Evolutionary conservation across 1,140 invertebrate genomes (phyloP), one percentile per base, ranked within the genome.

Genomic region (Nymphalis io): DNA sequence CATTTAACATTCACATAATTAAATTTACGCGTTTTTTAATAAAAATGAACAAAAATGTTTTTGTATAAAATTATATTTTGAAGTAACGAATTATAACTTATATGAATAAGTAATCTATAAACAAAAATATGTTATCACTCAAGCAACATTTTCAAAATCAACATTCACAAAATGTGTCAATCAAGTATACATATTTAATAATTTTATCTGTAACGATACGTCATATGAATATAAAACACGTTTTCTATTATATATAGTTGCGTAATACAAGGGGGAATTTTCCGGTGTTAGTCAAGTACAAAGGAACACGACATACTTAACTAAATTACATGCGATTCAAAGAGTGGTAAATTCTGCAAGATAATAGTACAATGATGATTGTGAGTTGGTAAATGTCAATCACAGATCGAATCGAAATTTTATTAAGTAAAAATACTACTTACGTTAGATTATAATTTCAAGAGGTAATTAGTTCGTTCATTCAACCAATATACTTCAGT

Each of bases 231-330:
- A 46, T 46, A 46, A 15, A n/a, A 15, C 15, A 46, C 42, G 42
- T 46, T 46, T 46, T 46, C n/a, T 16, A 46, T 46, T 46, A 46
- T 42, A n/a, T 46, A n/a, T 46, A 51, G 48, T 51, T 51, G 15
- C 48, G 20, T 51, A 51, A 20, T 51, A 8, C 12, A 33, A 33
- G 48, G 48, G 12, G 20, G 48, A 73, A 78, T 78, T 76, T 85
- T 83, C 81, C 83, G 80, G 78, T 81, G 61, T 73, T 70, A 72
- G 72, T 23, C 61, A 67, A 69, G 76, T 67, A 81, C 80, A 81
- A 82, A 78, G 75, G 74, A 16, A 73, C 46, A 51, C 68, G 62
- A 57, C 60, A 62, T 60, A 40, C 42, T 40, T 62, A 16, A 21
- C n/a, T 38, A 48, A 51, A 51, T 51, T 51, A 44, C 44, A 60